These are phyloP conservation scores for Burhinus bistriatus DNA, from an alignment of 2,113 vertebrate genomes.

Conservation along the genomic window DNA sequence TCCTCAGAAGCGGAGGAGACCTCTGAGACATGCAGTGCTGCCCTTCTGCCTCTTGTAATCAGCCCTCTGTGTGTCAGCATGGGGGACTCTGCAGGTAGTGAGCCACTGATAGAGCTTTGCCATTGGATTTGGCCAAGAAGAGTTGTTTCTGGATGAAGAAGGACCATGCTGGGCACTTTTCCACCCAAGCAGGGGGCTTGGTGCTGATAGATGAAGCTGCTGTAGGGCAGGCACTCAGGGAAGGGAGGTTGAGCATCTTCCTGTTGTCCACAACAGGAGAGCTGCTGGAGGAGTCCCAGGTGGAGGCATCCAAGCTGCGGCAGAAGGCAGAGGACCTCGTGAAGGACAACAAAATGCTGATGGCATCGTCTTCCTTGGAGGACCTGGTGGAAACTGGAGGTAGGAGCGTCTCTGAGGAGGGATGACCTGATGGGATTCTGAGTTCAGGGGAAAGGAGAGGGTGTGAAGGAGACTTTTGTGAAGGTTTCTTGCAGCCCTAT, in stretches of 20 bases:
- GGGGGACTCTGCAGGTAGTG: neutral
- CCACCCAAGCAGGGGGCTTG: neutral
- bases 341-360: conserved; percentile 85
- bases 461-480: neutral
- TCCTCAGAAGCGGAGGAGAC: neutral
- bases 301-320: conserved; percentile 87
- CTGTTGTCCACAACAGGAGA: conserved; percentile 77
- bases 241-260: neutral
- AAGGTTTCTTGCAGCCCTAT: neutral
- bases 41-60: neutral
- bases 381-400: conserved; percentile 65
- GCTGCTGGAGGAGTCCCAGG: conserved; percentile 92
- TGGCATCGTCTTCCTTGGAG: conserved; percentile 70
- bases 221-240: accelerated
- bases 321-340: conserved; percentile 93
- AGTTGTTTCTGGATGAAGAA: neutral
- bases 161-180: neutral
- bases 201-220: neutral
- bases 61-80: neutral
- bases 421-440: neutral
- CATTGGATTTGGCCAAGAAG: neutral
- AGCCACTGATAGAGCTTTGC: neutral
- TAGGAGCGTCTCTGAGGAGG: neutral
- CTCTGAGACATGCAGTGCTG: neutral
- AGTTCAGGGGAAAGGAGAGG: neutral